Conservation (phyloP, 2,113 vertebrate genomes). For the Scartelaos histophorus region DNA sequence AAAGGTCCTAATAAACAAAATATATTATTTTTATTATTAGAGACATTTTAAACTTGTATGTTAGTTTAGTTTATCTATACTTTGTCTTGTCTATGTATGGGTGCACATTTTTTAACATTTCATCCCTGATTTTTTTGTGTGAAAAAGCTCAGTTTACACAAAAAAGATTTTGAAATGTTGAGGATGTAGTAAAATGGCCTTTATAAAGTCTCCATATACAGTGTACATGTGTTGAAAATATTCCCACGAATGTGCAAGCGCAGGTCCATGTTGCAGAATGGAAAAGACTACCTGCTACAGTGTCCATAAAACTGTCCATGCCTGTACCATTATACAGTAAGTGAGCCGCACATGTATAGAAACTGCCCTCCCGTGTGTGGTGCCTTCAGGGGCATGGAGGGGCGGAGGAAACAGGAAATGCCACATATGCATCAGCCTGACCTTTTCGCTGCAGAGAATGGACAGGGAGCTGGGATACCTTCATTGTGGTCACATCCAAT, state of each 20-base stretch:
- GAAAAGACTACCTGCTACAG: constrained; percentile 37
- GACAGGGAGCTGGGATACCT: constrained; percentile 33
- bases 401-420: constrained; percentile 72
- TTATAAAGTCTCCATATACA: neutral
- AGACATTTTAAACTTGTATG: too few species aligned
- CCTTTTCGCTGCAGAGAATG: constrained; percentile 43
- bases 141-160: neutral
- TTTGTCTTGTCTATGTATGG: neutral
- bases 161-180: neutral
- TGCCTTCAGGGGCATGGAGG: constrained; percentile 48
- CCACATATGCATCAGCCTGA: constrained; percentile 75
- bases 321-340: constrained; percentile 38
- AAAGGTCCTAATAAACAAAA: too few species aligned
- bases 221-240: neutral
- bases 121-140: neutral
- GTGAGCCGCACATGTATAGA: constrained; percentile 37
- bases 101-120: neutral
- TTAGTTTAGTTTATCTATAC: neutral
- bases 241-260: constrained; percentile 1
- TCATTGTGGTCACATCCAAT: constrained; percentile 2
- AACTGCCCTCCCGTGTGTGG: constrained; percentile 11
- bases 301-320: constrained; percentile 9
- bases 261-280: constrained; percentile 2
- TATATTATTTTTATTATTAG: too few species aligned
- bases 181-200: neutral